A percentile compares a stretch with the other conserved stretches of the same genome.
Conservation (phyloP, 2,888 invertebrate genomes). For the Molanna angustata region DNA sequence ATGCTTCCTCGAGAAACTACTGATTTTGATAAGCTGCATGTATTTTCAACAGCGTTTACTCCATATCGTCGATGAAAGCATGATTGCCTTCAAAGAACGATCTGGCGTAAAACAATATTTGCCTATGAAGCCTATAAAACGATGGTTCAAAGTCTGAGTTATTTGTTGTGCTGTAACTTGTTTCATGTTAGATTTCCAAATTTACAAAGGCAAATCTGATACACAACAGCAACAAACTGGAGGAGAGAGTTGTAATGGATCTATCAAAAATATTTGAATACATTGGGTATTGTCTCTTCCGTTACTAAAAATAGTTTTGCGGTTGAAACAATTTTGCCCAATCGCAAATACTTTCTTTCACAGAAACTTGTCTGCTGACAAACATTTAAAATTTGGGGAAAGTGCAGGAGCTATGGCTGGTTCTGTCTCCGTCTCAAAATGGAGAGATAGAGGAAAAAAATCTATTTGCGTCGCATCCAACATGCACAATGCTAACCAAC, state of each 20-base stretch:
- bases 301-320: constrained; percentile 2
- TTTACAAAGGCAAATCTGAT: background rate
- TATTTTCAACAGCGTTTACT: too few species aligned
- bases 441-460: constrained; percentile 1
- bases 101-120: background rate
- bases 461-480: background rate
- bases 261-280: constrained; percentile 1
- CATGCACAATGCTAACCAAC: background rate
- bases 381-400: background rate
- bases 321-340: background rate
- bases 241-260: background rate
- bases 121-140: background rate
- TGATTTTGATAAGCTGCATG: too few species aligned
- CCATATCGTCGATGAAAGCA: background rate
- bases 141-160: background rate
- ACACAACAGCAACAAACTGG: background rate
- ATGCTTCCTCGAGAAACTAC: too few species aligned
- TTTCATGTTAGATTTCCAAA: background rate
- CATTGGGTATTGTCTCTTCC: background rate
- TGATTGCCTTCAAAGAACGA: background rate
- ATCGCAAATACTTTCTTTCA: background rate
- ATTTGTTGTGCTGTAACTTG: background rate
- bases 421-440: background rate
- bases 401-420: background rate
- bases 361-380: background rate